Conservation (phyloP, 2,113 vertebrate species). For the Trinectes maculatus region DNA sequence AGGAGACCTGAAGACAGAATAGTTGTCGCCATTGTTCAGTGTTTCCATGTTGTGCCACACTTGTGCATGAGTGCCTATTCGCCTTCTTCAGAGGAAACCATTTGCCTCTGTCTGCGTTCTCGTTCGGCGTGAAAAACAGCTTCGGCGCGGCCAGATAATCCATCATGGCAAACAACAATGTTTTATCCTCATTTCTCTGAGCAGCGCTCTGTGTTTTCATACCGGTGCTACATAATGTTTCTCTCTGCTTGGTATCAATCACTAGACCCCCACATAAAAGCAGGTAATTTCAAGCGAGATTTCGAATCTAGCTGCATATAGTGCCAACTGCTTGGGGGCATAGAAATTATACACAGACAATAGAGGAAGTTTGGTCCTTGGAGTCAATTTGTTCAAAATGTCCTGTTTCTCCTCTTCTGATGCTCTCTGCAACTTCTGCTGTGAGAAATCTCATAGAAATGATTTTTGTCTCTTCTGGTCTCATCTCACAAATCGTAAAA, state of each 20-base stretch:
- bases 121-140: slow-evolving; percentile 4
- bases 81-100: neutral
- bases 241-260: slow-evolving; percentile 44
- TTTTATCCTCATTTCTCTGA: slow-evolving; percentile 26
- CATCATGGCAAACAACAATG: slow-evolving; percentile 22
- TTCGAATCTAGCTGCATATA: slow-evolving; percentile 45
- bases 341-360: slow-evolving; percentile 21
- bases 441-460: slow-evolving; percentile 16
- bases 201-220: slow-evolving; percentile 7
- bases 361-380: slow-evolving; percentile 18
- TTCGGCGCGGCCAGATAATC: slow-evolving; percentile 25
- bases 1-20: neutral
- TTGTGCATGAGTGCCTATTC: neutral
- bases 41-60: neutral
- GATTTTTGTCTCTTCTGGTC: slow-evolving; percentile 1
- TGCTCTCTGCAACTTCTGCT: slow-evolving; percentile 14
- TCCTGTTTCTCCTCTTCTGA: slow-evolving; percentile 15
- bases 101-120: slow-evolving; percentile 5
- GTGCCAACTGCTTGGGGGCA: slow-evolving; percentile 22
- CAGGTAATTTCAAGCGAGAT: slow-evolving; percentile 30
- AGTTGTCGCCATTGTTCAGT: neutral
- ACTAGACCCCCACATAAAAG: slow-evolving; percentile 30
- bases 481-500: slow-evolving; percentile 6
- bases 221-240: slow-evolving; percentile 18
- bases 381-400: slow-evolving; percentile 51